Percentiles rank a stretch among this genome's conserved stretches.
Conservation (phyloP, 2,113 vertebrate species). For the Callithrix jacchus region DNA sequence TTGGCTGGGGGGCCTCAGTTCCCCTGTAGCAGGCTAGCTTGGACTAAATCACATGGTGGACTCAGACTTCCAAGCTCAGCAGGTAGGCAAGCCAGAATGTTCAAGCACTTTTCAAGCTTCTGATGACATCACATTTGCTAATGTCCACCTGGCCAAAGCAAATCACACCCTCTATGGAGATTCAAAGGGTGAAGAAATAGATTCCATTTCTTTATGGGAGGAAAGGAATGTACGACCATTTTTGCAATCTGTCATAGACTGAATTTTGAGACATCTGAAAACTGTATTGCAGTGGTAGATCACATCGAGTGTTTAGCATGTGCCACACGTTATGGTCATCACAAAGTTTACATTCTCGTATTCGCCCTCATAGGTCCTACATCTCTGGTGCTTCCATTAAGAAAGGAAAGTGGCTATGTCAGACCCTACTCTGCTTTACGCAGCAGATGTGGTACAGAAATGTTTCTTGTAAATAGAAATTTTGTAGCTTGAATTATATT, state of each 20-base stretch:
- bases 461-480: conserved; percentile 59
- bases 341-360: background rate
- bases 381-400: background rate
- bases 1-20: background rate
- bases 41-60: background rate
- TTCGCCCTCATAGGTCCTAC: background rate
- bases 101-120: background rate
- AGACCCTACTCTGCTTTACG: background rate
- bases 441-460: conserved; percentile 33
- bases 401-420: background rate
- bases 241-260: background rate
- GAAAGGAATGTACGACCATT: background rate
- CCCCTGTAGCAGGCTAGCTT: background rate
- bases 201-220: background rate
- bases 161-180: background rate
- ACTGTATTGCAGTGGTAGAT: background rate
- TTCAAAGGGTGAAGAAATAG: background rate
- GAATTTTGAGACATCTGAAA: background rate
- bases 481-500: conserved; percentile 63
- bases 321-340: background rate
- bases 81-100: background rate
- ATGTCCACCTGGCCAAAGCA: background rate
- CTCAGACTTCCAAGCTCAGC: background rate
- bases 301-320: background rate
- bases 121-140: background rate